Evolutionary conservation across 1,140 invertebrate genomes (phyloP).

Genomic region (Probaryconus sp.): DNA sequence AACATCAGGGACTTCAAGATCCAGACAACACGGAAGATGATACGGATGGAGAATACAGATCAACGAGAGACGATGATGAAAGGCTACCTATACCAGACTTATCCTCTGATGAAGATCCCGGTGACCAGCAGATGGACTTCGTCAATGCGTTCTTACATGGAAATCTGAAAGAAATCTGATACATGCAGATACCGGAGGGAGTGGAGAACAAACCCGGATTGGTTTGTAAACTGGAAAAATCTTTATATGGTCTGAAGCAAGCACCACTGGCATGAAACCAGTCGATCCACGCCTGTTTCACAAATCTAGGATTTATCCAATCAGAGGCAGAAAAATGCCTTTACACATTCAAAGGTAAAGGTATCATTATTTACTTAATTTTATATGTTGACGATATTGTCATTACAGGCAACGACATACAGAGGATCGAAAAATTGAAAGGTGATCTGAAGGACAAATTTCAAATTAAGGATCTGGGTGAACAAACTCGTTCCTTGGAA

Average conservation of each 20-base stretch:
- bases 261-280: constrained; percentile 65
- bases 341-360: constrained; percentile 8
- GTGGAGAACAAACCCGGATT: constrained; percentile 11
- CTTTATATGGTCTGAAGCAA: constrained; percentile 70
- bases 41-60: too few relatives aligned
- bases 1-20: too few relatives aligned
- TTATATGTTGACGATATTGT: constrained; percentile 51
- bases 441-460: too few relatives aligned
- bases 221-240: constrained; percentile 57
- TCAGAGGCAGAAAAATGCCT: constrained; percentile 47
- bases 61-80: too few relatives aligned
- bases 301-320: constrained; percentile 38
- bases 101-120: too few relatives aligned
- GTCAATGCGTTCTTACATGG: constrained; percentile 35
- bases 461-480: too few relatives aligned
- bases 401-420: constrained; percentile 21
- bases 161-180: constrained; percentile 70
- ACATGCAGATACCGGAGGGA: constrained; percentile 68
- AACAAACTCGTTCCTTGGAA: too few relatives aligned
- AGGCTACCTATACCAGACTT: too few relatives aligned
- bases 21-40: too few relatives aligned
- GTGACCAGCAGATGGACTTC: constrained; percentile 41
- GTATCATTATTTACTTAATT: constrained; percentile 22
- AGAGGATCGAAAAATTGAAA: constrained; percentile 20
- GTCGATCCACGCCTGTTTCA: constrained; percentile 34